A percentile compares a stretch with the other conserved stretches of the same genome.
Conservation (phyloP, 92 coral and sea anemone species). For the Heteractis magnifica region DNA sequence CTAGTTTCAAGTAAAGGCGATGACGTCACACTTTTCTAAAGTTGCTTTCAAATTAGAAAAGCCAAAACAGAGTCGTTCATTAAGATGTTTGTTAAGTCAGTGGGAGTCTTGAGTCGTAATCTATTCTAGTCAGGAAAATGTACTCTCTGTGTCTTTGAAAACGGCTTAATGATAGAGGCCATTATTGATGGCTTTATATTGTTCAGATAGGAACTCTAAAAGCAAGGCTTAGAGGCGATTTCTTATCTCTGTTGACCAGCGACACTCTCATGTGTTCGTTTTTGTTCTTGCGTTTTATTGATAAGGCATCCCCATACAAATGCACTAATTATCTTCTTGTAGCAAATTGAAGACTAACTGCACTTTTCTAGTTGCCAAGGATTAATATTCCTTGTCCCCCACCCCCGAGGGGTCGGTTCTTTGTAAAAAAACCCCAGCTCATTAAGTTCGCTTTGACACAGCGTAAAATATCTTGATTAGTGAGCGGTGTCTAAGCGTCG, state of each 20-base stretch:
- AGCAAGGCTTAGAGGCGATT: slow-evolving; percentile 28
- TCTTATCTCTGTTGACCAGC: slow-evolving; percentile 40
- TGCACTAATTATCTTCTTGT: slow-evolving; percentile 24
- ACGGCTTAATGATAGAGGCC: slow-evolving; percentile 10
- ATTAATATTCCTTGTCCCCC: background rate
- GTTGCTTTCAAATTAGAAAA: background rate
- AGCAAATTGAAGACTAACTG: slow-evolving; percentile 10
- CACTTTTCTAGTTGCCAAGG: slow-evolving; percentile 13
- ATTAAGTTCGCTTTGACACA: slow-evolving; percentile 11
- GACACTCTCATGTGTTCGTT: slow-evolving; percentile 12
- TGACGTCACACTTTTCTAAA: slow-evolving; percentile 4
- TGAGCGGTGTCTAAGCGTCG: slow-evolving; percentile 33
- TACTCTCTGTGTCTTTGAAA: slow-evolving; percentile 7
- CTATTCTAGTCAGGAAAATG: background rate
- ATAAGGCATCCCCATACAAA: slow-evolving; percentile 15
- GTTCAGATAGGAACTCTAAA: slow-evolving; percentile 19
- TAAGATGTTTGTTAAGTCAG: slow-evolving; percentile 4
- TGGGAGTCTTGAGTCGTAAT: slow-evolving; percentile 4
- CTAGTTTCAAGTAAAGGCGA: background rate
- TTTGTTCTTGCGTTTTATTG: slow-evolving; percentile 12
- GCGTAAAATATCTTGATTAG: slow-evolving; percentile 21
- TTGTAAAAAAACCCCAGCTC: slow-evolving; percentile 8
- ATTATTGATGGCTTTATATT: slow-evolving; percentile 13
- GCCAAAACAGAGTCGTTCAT: background rate
- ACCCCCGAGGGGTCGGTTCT: slow-evolving; percentile 22